Evolutionary conservation across 2,113 vertebrate species (phyloP).

Genomic region (Spilogale gracilis): DNA sequence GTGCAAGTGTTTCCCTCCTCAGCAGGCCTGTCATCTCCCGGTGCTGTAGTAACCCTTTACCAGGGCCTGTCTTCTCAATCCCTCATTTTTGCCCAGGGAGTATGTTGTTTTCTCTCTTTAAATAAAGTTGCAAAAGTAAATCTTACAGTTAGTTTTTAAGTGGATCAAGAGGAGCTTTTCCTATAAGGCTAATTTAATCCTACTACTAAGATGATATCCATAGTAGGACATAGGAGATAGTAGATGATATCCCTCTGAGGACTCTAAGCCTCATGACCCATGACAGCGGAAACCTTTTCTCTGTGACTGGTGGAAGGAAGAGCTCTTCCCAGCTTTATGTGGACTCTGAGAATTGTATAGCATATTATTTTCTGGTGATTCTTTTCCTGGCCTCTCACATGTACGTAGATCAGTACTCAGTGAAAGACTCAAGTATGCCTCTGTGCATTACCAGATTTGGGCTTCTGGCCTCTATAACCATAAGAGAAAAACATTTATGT

Average conservation of each 20-base stretch:
- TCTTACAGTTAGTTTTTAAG: constrained; percentile 80
- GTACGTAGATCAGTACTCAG: neutral
- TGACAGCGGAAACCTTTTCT: neutral
- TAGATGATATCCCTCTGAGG: neutral
- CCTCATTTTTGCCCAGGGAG: constrained; percentile 82
- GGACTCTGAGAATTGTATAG: neutral
- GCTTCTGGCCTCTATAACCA: neutral
- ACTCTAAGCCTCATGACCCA: neutral
- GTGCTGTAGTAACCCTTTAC: constrained; percentile 93
- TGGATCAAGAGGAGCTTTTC: neutral
- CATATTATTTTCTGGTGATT: neutral
- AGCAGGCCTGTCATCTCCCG: constrained; percentile 93
- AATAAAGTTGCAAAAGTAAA: constrained; percentile 88
- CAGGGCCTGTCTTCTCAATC: constrained; percentile 84
- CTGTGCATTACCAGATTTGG: neutral
- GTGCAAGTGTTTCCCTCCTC: constrained; percentile 89
- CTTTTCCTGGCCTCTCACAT: neutral
- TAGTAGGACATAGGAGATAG: too few relatives aligned
- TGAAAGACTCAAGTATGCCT: neutral
- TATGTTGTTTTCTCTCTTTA: constrained; percentile 89
- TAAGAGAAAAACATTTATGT: neutral
- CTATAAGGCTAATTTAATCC: neutral
- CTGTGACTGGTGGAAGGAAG: neutral
- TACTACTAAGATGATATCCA: neutral
- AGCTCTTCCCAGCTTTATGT: neutral